Conservation (phyloP, 1,140 invertebrate genomes). For the Neodiprion fabricii region DNA sequence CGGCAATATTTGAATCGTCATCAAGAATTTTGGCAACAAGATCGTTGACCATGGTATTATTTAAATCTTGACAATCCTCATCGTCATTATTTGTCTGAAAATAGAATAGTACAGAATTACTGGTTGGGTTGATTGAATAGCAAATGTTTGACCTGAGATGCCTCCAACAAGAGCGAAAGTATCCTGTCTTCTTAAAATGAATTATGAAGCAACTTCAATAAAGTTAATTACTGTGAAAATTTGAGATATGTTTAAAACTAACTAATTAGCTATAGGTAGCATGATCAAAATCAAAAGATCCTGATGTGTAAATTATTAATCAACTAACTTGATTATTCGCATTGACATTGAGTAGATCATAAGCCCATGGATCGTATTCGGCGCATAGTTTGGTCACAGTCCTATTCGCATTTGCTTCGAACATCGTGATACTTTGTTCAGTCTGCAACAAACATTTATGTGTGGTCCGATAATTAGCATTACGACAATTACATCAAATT, state of each 20-base stretch:
- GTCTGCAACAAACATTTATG: slow-evolving; percentile 35
- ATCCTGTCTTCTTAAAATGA: not conserved
- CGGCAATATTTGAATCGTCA: slow-evolving; percentile 62
- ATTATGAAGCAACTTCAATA: too few relatives aligned
- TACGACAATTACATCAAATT: too few relatives aligned
- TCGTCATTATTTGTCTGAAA: slow-evolving; percentile 62
- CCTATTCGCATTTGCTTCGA: slow-evolving; percentile 48
- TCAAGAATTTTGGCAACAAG: slow-evolving; percentile 70
- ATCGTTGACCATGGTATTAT: slow-evolving; percentile 70
- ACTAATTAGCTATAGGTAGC: not conserved
- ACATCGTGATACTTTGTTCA: slow-evolving; percentile 50
- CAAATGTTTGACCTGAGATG: not conserved
- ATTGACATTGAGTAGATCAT: slow-evolving; percentile 46
- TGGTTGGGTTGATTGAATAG: slow-evolving; percentile 12
- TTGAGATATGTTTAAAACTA: not conserved
- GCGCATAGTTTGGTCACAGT: slow-evolving; percentile 42
- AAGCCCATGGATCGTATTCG: slow-evolving; percentile 53
- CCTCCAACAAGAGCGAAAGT: not conserved
- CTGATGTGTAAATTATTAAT: not conserved
- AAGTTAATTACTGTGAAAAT: not conserved
- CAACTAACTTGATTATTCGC: slow-evolving; percentile 49
- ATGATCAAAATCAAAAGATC: not conserved
- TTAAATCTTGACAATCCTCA: slow-evolving; percentile 59
- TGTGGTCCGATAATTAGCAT: too few relatives aligned
- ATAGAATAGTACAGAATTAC: slow-evolving; percentile 31